Conservation (phyloP, 2,797 vertebrate genomes). For the Varecia variegata region DNA sequence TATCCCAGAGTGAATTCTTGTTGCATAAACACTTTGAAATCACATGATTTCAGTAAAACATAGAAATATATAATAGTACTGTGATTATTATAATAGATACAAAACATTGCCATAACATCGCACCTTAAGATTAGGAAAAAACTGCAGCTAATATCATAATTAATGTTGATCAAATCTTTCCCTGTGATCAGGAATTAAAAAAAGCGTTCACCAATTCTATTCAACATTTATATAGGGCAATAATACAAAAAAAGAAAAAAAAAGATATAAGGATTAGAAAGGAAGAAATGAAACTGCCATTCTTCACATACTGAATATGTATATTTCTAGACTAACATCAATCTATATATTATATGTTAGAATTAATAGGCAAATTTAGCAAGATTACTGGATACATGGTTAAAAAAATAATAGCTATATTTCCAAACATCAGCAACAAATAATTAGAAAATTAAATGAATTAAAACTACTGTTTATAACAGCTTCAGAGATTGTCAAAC, state of each 20-base stretch:
- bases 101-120: neutral
- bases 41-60: slow-evolving; percentile 16
- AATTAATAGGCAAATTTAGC: neutral
- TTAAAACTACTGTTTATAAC: neutral
- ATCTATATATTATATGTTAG: neutral
- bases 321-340: neutral
- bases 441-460: neutral
- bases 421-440: neutral
- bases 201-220: neutral
- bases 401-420: neutral
- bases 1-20: neutral
- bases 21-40: slow-evolving; percentile 20
- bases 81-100: neutral
- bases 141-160: neutral
- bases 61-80: neutral
- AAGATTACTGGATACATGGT: neutral
- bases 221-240: neutral
- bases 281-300: neutral
- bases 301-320: neutral
- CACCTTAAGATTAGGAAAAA: neutral
- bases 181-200: neutral
- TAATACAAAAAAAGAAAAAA: neutral
- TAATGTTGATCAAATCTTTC: neutral
- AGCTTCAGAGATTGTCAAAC: neutral
- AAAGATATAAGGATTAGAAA: neutral